Evolutionary conservation across 2,888 invertebrate species (phyloP).

Genomic region (Cerceris rybyensis): DNA sequence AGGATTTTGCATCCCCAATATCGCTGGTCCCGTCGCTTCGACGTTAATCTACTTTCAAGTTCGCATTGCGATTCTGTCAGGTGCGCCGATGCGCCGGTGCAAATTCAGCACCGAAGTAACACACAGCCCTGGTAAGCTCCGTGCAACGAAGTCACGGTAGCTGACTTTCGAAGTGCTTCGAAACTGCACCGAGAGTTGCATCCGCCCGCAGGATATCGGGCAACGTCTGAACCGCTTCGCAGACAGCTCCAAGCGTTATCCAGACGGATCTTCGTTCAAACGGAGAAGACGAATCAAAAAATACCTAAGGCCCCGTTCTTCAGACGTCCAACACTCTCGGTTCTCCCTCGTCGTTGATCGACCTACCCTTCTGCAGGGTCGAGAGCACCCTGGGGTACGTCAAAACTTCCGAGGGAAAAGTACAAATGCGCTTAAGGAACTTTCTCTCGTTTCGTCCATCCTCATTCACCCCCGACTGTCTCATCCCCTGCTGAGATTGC

Average conservation of each 20-base stretch:
- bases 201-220: slow-evolving; percentile 12
- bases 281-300: slow-evolving; percentile 26
- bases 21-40: neutral
- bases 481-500: slow-evolving; percentile 45
- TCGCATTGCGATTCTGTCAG: slow-evolving; percentile 3
- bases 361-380: slow-evolving; percentile 2
- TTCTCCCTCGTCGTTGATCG: slow-evolving; percentile 27
- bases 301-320: slow-evolving; percentile 5
- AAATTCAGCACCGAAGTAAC: slow-evolving; percentile 42
- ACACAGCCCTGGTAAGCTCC: slow-evolving; percentile 25
- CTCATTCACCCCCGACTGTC: neutral
- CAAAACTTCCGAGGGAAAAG: slow-evolving; percentile 64
- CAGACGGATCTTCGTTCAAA: neutral
- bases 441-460: slow-evolving; percentile 41
- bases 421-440: slow-evolving; percentile 69
- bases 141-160: slow-evolving; percentile 50
- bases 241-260: neutral
- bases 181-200: slow-evolving; percentile 24
- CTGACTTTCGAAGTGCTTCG: slow-evolving; percentile 48
- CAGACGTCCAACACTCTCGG: slow-evolving; percentile 16
- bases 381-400: slow-evolving; percentile 66
- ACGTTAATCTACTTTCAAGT: slow-evolving; percentile 13
- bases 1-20: neutral
- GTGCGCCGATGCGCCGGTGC: slow-evolving; percentile 15
- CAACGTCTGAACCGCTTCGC: neutral